Evolutionary conservation across 2,888 invertebrate species (phyloP), one percentile per base, ranked within the genome.

Genomic region (Trachelus troglodyta): DNA sequence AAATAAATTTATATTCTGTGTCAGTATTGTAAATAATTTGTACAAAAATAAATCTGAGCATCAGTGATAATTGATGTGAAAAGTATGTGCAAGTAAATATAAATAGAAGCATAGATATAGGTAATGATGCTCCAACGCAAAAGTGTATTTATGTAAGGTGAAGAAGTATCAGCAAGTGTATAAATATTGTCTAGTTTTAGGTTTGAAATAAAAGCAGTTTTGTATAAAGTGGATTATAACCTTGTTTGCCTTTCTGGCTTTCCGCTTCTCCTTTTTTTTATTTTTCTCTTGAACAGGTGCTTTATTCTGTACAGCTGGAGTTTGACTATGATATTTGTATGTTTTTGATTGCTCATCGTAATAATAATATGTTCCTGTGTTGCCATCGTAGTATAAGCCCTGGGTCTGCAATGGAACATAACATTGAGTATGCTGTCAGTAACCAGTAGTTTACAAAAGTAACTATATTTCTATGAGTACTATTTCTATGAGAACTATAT

Each of bases 311-410:
- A 85, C 81, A 78, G 93, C 92, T 86, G 94, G 93, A 3, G 95
- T 94, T 92, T 96, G 96, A 4, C 97, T 97, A 91, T 97, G 96
- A 90, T 96, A 97, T 79, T 95, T 94, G 91, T 97, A 97, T 68
- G 94, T 92, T 86, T 96, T 94, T 76, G 94, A 95, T 40, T 95
- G 94, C 84, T 95, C 94, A 85, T 98, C 95, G 89, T 96, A 98
- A 86, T 94, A 94, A 88, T 97, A 96, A 90, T 98, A 98, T 77
- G 95, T 96, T 4, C 96, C 96, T 40, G 95, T 95, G 83, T 95
- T 95, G 11, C 97, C 96, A 91, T 98, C 97, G 89, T 98, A 98
- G 90, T 98, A 98, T 37, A 98, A 92, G 1, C 96, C 96, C 86
- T 96, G 94, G 90, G 96, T 96, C 98, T 98, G 87, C 71, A 92